Conservation (phyloP, 2,113 vertebrate species). For the Bungarus multicinctus region DNA sequence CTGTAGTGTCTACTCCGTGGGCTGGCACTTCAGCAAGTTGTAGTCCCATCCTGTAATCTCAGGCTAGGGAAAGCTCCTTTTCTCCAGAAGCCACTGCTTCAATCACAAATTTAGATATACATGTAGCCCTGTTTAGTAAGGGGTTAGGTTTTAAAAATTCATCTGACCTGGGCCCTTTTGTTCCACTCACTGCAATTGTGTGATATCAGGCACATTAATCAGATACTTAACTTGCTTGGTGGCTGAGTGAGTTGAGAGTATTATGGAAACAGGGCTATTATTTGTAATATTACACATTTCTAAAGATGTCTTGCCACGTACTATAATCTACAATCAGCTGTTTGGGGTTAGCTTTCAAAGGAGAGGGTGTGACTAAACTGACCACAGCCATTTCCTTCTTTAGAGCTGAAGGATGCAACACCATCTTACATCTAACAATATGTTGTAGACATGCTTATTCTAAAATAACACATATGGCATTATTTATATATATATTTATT, state of each 20-base stretch:
- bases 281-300: constrained; percentile 2
- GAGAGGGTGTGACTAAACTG: constrained; percentile 18
- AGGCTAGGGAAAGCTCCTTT: background rate
- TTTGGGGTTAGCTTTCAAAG: background rate
- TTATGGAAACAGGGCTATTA: background rate
- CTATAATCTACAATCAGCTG: background rate
- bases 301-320: background rate
- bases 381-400: constrained; percentile 13
- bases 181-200: background rate
- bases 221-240: background rate
- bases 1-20: background rate
- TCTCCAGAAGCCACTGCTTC: background rate
- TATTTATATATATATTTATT: background rate
- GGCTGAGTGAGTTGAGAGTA: background rate
- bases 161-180: background rate
- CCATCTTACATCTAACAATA: background rate
- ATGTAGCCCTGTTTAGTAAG: background rate
- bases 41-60: background rate
- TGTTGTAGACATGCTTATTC: background rate
- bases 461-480: background rate
- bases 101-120: background rate
- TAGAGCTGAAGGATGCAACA: background rate
- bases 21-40: background rate
- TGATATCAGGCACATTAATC: background rate
- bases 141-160: background rate